Evolutionary conservation across 2,113 vertebrate species (phyloP), one percentile per base, ranked within the genome.

Genomic region (Sterna hirundo): DNA sequence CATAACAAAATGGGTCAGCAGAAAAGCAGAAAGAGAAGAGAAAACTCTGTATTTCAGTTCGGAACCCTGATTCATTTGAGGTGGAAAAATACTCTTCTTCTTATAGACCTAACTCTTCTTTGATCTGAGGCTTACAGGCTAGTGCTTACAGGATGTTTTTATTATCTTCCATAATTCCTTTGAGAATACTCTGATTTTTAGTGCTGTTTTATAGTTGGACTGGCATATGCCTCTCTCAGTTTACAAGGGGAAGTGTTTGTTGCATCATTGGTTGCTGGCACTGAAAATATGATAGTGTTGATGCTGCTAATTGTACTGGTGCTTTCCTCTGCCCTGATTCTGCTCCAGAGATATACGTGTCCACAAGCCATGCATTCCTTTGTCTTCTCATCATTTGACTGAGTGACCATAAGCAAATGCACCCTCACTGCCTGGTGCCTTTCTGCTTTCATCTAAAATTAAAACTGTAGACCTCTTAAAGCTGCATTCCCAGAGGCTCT

Each of bases 1-100:
- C 75, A 95, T 97, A 94, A 91, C 62, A 95, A 97, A 97, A 89
- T 95, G 91, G 78, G 91, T 95, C 94, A 95, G 77, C 84, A 88
- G 54, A 90, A 87, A 96, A 72, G 52, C 69, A 94, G 75, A 58
- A 68, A 88, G 47, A 51, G 70, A 76, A 76, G 44, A 65, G 46
- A 88, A 83, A 94, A 86, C 60, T 91, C 71, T 0, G 0, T 29
- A 22, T 91, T 91, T 87, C 86, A 72, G 2, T 72, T 83, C 65
- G 89, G 66, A 96, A 36, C 36, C 15, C 65, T n/a, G 36, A 89
- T 62, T 61, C 60, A 74, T 49, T 54, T 62, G 22, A 74, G 9
- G 7, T 23, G 11, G 14, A 34, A 85, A 90, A 87, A 10, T 5
- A 66, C 9, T 44, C 70, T 60, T 78, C 76, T 66, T 62, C 51